phyloP scores from a whole-genome alignment of 2,797 vertebrate genomes.

The Coranthus polyacanthus region DNA sequence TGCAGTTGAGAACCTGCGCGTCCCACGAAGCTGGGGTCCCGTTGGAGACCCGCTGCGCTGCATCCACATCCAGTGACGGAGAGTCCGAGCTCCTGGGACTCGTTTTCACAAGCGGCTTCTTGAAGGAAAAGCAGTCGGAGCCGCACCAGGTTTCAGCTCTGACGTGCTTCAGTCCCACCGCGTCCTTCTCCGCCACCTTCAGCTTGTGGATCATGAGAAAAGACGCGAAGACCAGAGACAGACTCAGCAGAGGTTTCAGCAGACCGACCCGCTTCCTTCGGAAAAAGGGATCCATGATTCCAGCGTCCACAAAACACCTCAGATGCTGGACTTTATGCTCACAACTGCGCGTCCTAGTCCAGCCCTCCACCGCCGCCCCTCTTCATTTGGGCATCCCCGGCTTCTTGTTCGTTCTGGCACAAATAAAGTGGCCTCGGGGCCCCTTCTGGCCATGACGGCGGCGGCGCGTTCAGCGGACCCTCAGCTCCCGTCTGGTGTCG shows the following conservation, averaged over 20 bases:
- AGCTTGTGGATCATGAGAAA: slow-evolving; percentile 87
- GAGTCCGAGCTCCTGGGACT: slow-evolving; percentile 12
- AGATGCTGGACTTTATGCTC: too few relatives aligned
- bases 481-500: background rate
- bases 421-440: too few relatives aligned
- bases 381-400: too few relatives aligned
- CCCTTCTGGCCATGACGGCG: too few relatives aligned
- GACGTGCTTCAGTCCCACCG: slow-evolving; percentile 39
- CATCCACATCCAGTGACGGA: slow-evolving; percentile 12
- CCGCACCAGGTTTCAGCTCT: slow-evolving; percentile 64
- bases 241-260: slow-evolving; percentile 85
- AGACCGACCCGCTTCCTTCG: slow-evolving; percentile 79
- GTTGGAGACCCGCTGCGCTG: slow-evolving; percentile 49
- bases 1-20: slow-evolving; percentile 80
- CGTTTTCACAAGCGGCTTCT: slow-evolving; percentile 31
- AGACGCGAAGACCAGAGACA: slow-evolving; percentile 83
- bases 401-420: too few relatives aligned
- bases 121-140: slow-evolving; percentile 56
- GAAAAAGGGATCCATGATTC: slow-evolving; percentile 80
- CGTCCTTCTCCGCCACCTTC: slow-evolving; percentile 81
- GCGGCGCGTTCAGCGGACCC: background rate
- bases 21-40: slow-evolving; percentile 77
- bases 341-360: too few relatives aligned
- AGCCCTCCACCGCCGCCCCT: too few relatives aligned
- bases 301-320: too few relatives aligned